Conservation (phyloP, 2,888 invertebrate genomes). For the Lochmaea crataegi region DNA sequence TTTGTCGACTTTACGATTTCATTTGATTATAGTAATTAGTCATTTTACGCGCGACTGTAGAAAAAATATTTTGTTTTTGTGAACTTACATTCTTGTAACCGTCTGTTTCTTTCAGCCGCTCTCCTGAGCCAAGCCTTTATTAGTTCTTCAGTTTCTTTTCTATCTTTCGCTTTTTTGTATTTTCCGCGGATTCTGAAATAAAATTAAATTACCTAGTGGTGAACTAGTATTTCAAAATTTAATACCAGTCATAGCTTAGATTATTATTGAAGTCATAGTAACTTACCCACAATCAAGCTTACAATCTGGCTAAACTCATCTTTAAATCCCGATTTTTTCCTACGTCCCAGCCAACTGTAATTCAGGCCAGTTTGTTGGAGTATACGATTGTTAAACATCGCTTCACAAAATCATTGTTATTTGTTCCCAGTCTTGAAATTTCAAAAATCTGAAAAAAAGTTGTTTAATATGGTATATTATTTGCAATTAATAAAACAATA, state of each 20-base stretch:
- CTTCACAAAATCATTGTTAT: slow-evolving; percentile 3
- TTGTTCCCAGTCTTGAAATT: slow-evolving; percentile 2
- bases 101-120: slow-evolving; percentile 18
- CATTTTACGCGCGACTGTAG: too few relatives aligned
- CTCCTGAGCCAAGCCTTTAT: slow-evolving; percentile 26
- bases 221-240: slow-evolving; percentile 8
- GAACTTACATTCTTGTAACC: slow-evolving; percentile 12
- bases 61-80: slow-evolving; percentile 5
- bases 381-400: background rate
- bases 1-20: too few relatives aligned
- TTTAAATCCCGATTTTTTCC: slow-evolving; percentile 6
- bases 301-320: too few relatives aligned
- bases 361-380: background rate
- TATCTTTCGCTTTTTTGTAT: slow-evolving; percentile 8
- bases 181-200: slow-evolving; percentile 28
- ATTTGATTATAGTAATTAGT: too few relatives aligned
- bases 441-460: background rate
- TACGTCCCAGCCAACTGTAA: background rate
- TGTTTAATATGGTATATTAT: too few relatives aligned
- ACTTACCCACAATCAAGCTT: slow-evolving; percentile 13
- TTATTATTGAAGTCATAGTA: slow-evolving; percentile 11
- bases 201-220: slow-evolving; percentile 15
- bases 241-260: slow-evolving; percentile 6
- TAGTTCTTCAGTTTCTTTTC: slow-evolving; percentile 17
- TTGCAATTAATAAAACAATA: background rate